These are phyloP conservation scores for Lapara coniferarum DNA, from an alignment of 2,888 invertebrate species.

Conservation along the genomic window DNA sequence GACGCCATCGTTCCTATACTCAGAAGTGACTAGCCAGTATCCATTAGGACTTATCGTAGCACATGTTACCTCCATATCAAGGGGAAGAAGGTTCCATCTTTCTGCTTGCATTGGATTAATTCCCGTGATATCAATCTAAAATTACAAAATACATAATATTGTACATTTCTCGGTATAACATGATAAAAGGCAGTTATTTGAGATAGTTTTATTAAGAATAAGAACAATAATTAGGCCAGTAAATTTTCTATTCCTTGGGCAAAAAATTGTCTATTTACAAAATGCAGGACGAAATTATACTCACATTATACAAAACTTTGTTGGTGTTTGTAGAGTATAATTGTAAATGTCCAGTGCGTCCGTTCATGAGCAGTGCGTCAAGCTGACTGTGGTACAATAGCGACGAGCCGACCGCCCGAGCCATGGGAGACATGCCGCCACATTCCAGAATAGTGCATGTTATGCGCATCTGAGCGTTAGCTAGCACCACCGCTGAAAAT, in stretches of 20 bases:
- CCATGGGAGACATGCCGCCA: conserved; percentile 69
- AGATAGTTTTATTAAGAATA: not conserved
- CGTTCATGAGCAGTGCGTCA: conserved; percentile 67
- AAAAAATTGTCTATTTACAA: too few relatives aligned
- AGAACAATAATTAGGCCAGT: not conserved
- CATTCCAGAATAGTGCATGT: conserved; percentile 72
- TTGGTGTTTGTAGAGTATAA: conserved; percentile 71
- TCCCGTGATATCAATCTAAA: conserved; percentile 75
- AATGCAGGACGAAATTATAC: conserved; percentile 36
- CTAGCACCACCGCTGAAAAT: conserved; percentile 71
- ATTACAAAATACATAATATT: not conserved
- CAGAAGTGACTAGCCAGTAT: conserved; percentile 73
- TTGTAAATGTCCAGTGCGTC: conserved; percentile 73
- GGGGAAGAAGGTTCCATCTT: conserved; percentile 68
- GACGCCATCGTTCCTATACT: conserved; percentile 73
- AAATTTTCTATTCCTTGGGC: too few relatives aligned
- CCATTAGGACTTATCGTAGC: conserved; percentile 69
- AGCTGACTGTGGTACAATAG: conserved; percentile 60
- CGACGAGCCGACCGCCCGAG: conserved; percentile 59
- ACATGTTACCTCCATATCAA: conserved; percentile 75
- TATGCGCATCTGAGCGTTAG: conserved; percentile 65
- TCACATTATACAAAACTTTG: conserved; percentile 77
- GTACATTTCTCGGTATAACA: too few relatives aligned
- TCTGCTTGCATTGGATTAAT: conserved; percentile 71
- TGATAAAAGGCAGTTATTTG: too few relatives aligned